Percentiles rank a stretch among this genome's conserved stretches.
Evolutionary conservation across 2,797 vertebrate species (phyloP).

Genomic region (Rhinatrema bivittatum): DNA sequence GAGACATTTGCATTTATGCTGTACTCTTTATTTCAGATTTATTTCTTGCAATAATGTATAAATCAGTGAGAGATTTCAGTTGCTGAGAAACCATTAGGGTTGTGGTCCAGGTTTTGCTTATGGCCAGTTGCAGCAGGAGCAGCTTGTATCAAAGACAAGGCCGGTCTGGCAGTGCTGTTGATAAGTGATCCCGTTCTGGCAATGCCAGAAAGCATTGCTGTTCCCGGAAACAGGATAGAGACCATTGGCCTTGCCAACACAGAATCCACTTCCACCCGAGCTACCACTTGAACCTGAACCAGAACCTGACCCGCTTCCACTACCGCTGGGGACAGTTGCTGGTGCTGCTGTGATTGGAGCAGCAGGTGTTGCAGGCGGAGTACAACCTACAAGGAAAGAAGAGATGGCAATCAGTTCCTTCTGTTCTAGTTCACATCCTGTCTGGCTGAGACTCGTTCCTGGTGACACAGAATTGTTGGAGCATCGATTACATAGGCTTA

Average conservation of each 20-base stretch:
- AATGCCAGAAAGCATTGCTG: slow-evolving; percentile 54
- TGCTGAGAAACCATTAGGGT: no score
- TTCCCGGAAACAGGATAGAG: slow-evolving; percentile 48
- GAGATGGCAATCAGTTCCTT: no score
- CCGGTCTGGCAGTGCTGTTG: slow-evolving; percentile 25
- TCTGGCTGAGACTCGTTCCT: no score
- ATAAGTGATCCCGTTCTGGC: slow-evolving; percentile 35
- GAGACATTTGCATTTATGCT: not conserved
- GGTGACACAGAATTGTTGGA: no score
- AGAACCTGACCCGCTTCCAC: not conserved
- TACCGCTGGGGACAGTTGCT: not conserved
- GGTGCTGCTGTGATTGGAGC: slow-evolving; percentile 11
- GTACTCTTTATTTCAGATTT: slow-evolving; percentile 8
- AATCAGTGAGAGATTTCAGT: no score
- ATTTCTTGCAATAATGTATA: rapidly evolving
- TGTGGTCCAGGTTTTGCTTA: no score
- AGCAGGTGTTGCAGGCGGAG: not conserved
- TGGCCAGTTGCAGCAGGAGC: slow-evolving; percentile 64
- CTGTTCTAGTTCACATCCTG: no score
- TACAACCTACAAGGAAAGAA: slow-evolving; percentile 20
- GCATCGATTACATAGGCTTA: no score
- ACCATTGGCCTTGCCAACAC: slow-evolving; percentile 50
- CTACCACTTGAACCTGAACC: slow-evolving; percentile 8
- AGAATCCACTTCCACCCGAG: slow-evolving; percentile 46
- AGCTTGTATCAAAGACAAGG: slow-evolving; percentile 54